phyloP scores from a whole-genome alignment of 2,113 vertebrate species.

The Trogon melanurus region DNA sequence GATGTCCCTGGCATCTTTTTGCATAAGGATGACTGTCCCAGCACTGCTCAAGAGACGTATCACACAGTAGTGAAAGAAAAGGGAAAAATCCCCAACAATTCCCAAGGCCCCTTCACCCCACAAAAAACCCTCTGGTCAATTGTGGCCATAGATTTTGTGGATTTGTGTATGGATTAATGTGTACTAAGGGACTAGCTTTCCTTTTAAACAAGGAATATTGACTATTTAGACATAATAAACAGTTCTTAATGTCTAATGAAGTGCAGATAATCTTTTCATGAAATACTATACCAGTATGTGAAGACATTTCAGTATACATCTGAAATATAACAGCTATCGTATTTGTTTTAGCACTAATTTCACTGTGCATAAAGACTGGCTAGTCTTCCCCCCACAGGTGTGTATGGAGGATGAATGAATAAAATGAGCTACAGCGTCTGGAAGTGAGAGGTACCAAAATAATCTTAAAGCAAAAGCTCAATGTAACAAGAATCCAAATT shows the following conservation, averaged over 20 bases:
- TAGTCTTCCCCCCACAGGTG: fast-evolving
- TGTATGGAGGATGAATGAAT: neutral
- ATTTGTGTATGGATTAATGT: neutral
- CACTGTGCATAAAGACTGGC: neutral
- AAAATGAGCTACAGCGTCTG: neutral
- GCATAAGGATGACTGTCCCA: neutral
- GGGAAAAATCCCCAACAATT: neutral
- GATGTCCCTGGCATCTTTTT: neutral
- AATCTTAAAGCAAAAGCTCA: neutral
- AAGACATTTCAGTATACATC: neutral
- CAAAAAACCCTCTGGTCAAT: neutral
- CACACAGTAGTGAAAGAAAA: neutral
- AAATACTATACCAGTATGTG: neutral
- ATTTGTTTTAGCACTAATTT: neutral
- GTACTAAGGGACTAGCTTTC: neutral
- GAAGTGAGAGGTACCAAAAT: neutral
- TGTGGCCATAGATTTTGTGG: neutral
- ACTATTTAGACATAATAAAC: neutral
- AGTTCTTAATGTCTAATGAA: neutral
- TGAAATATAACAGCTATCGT: neutral
- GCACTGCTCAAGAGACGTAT: neutral
- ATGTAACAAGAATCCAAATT: neutral
- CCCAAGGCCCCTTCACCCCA: fast-evolving
- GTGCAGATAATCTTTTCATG: neutral
- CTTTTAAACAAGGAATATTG: neutral